These are phyloP conservation scores for Indicator maculatus DNA, from an alignment of 2,113 vertebrate genomes.

Conservation along the genomic window DNA sequence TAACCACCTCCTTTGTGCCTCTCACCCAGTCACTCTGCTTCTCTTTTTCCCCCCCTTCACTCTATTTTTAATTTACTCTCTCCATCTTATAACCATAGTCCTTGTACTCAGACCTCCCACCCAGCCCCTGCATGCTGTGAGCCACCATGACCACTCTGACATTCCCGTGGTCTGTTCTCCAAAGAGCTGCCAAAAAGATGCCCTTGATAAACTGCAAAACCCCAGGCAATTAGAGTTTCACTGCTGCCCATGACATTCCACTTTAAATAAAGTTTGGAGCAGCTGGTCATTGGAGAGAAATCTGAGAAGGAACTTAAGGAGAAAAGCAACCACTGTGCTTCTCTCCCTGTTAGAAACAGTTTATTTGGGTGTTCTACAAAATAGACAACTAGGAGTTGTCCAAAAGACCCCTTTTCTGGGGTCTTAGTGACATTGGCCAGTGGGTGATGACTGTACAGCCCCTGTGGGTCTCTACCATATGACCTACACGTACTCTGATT, in stretches of 20 bases:
- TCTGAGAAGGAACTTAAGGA: neutral
- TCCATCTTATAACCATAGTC: neutral
- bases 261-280: neutral
- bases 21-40: neutral
- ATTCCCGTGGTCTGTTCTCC: neutral
- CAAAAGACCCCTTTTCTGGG: neutral
- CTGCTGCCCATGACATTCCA: neutral
- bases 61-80: neutral
- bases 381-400: neutral
- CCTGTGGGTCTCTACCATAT: neutral
- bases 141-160: neutral
- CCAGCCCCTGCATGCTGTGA: rapidly evolving
- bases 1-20: neutral
- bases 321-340: neutral
- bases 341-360: rapidly evolving
- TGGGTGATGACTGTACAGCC: rapidly evolving
- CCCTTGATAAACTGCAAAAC: neutral
- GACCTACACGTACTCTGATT: rapidly evolving
- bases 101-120: neutral
- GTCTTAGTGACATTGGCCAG: neutral
- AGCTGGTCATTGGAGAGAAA: neutral
- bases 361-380: neutral
- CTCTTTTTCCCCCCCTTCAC: too few relatives aligned
- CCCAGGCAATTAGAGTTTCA: neutral
- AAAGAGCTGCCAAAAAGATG: neutral